Percentiles rank a stretch among this genome's conserved stretches.
Evolutionary conservation across 1,140 invertebrate species (phyloP).

Genomic region (Drosophila dunni): DNA sequence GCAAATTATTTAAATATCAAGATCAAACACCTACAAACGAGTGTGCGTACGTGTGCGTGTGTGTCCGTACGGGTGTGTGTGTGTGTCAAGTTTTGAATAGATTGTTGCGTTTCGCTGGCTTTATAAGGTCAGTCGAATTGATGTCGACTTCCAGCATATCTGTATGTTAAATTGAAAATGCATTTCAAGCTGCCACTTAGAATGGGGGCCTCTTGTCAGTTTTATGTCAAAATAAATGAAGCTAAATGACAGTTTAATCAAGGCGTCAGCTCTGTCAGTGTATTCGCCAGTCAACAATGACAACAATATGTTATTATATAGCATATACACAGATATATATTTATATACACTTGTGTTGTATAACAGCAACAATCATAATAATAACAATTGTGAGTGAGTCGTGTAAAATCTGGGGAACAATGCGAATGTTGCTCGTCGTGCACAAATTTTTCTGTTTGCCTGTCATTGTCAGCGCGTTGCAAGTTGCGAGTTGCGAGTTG

Average conservation of each 20-base stretch:
- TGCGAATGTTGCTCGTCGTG: slow-evolving; percentile 61
- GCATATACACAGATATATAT: slow-evolving; percentile 26
- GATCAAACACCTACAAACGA: slow-evolving; percentile 1
- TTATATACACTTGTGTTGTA: slow-evolving; percentile 4
- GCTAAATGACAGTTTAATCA: slow-evolving; percentile 84
- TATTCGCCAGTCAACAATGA: slow-evolving; percentile 30
- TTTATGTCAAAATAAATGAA: slow-evolving; percentile 84
- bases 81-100: slow-evolving; percentile 7
- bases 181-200: slow-evolving; percentile 69
- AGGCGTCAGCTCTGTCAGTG: slow-evolving; percentile 77
- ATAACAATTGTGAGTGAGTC: slow-evolving; percentile 60
- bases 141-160: slow-evolving; percentile 49
- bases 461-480: slow-evolving; percentile 65
- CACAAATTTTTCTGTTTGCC: slow-evolving; percentile 59
- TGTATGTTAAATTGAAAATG: slow-evolving; percentile 70
- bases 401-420: slow-evolving; percentile 76
- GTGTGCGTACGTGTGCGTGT: neutral
- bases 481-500: slow-evolving; percentile 24
- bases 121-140: slow-evolving; percentile 42
- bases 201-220: slow-evolving; percentile 79
- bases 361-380: slow-evolving; percentile 26
- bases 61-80: neutral
- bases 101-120: slow-evolving; percentile 2
- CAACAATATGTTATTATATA: slow-evolving; percentile 15
- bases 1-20: slow-evolving; percentile 21